These are phyloP conservation scores for Aelia acuminata DNA, from an alignment of 2,888 invertebrate genomes.

Conservation along the genomic window DNA sequence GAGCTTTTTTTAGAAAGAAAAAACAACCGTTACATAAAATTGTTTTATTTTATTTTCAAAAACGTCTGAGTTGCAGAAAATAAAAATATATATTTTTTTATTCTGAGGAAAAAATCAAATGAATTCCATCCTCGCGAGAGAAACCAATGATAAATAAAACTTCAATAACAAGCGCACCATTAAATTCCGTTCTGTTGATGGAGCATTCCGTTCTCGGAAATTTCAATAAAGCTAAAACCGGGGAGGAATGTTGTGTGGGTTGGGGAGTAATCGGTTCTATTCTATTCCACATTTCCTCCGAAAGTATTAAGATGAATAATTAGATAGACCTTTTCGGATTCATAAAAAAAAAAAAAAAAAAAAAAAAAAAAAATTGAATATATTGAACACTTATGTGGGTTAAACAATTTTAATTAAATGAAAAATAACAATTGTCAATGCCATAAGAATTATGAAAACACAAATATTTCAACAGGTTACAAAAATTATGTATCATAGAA, in stretches of 20 bases:
- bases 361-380: too few relatives aligned
- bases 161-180: slow-evolving; percentile 5
- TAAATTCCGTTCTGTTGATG: slow-evolving; percentile 34
- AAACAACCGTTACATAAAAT: not conserved
- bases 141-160: slow-evolving; percentile 4
- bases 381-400: too few relatives aligned
- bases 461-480: too few relatives aligned
- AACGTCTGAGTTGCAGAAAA: not conserved
- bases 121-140: not conserved
- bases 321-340: not conserved
- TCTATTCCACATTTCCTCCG: not conserved
- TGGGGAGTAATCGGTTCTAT: not conserved
- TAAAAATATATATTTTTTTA: not conserved
- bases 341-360: not conserved
- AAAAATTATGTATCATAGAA: too few relatives aligned
- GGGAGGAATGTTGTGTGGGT: not conserved
- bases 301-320: not conserved
- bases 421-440: too few relatives aligned
- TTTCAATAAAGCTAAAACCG: slow-evolving; percentile 20
- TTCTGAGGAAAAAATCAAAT: not conserved
- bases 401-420: too few relatives aligned
- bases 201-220: not conserved
- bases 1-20: too few relatives aligned
- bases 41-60: not conserved
- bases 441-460: too few relatives aligned